Evolutionary conservation across 2,113 vertebrate genomes (phyloP).

Genomic region (Pelusios castaneus): DNA sequence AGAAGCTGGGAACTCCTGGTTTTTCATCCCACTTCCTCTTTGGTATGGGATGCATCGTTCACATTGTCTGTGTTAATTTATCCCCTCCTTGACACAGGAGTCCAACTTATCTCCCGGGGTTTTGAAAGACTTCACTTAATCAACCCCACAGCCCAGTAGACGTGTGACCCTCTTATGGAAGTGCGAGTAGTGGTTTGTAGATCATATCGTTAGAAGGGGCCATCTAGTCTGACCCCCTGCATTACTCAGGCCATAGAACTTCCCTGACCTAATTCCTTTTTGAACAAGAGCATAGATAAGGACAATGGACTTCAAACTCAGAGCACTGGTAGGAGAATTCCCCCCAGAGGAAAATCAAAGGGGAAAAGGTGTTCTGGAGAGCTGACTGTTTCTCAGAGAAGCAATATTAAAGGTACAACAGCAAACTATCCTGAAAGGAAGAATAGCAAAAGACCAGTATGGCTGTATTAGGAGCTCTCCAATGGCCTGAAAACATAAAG

Average conservation of each 20-base stretch:
- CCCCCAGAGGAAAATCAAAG: no score
- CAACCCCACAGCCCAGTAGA: no score
- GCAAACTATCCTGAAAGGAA: not conserved
- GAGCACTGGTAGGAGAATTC: not conserved
- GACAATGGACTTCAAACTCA: not conserved
- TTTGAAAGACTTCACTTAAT: not conserved
- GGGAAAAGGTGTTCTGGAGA: not conserved
- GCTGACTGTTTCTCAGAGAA: not conserved
- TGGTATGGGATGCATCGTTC: not conserved
- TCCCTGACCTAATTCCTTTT: not conserved
- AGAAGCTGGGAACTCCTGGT: not conserved
- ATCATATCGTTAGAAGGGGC: not conserved
- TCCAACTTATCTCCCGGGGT: not conserved
- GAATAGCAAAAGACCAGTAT: not conserved
- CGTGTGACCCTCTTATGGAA: not conserved
- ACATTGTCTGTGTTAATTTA: fast-evolving
- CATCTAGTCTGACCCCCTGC: not conserved
- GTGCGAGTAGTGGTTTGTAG: not conserved
- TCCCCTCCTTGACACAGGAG: not conserved
- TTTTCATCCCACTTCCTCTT: not conserved
- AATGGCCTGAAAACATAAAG: not conserved
- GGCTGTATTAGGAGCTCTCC: not conserved
- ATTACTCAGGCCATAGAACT: not conserved
- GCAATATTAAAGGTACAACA: not conserved
- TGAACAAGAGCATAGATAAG: no score